phyloP scores from a whole-genome alignment of 2,113 vertebrate species.

The Cynocephalus volans region DNA sequence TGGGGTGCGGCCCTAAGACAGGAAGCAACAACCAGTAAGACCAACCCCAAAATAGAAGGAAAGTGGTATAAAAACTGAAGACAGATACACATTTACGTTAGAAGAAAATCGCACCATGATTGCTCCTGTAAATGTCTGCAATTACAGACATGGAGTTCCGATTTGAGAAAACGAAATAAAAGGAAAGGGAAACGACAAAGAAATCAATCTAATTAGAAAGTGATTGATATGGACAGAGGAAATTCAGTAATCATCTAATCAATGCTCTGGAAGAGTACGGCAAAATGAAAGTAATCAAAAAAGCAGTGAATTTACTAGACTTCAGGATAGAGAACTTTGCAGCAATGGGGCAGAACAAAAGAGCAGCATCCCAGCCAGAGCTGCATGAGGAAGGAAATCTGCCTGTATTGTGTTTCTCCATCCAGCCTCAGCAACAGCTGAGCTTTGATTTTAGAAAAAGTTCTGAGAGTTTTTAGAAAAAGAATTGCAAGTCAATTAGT shows the following conservation, averaged over 20 bases:
- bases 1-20: too few species aligned
- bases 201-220: neutral
- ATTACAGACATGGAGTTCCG: accelerated
- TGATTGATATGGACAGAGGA: neutral
- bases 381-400: accelerated
- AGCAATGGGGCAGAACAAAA: too few species aligned
- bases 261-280: accelerated
- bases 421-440: neutral
- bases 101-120: accelerated
- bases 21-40: neutral
- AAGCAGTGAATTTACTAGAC: accelerated
- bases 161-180: neutral
- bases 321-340: accelerated
- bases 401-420: neutral
- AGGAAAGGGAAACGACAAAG: neutral
- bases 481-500: neutral
- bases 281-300: accelerated
- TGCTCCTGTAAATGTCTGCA: neutral
- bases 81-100: accelerated
- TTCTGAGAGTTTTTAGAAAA: neutral
- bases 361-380: neutral
- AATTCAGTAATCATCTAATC: too few species aligned
- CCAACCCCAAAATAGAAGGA: too few species aligned
- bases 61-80: accelerated
- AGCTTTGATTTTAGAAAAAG: neutral